These are phyloP conservation scores for Phaethornis superciliosus DNA, from an alignment of 2,113 vertebrate genomes.

Conservation along the genomic window DNA sequence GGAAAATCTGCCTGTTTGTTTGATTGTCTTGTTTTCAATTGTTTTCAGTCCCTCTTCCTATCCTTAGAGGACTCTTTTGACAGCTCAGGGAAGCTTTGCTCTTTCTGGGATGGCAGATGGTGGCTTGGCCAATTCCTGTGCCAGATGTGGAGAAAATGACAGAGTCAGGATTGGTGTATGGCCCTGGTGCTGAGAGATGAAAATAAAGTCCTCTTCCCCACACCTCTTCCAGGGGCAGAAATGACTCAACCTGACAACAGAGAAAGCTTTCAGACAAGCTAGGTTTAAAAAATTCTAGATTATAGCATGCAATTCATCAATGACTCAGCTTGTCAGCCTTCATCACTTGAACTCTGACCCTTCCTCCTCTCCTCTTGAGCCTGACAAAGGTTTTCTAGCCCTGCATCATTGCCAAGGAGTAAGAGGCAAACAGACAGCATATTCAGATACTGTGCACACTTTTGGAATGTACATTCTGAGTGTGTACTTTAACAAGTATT, in stretches of 20 bases:
- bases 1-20: conserved; percentile 12
- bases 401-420: not conserved
- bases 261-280: not conserved
- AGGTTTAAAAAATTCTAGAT: conserved; percentile 51
- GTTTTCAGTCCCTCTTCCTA: not conserved
- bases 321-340: conserved; percentile 4
- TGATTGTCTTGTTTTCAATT: not conserved
- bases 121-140: not conserved
- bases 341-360: conserved; percentile 23
- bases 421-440: not conserved
- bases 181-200: not conserved
- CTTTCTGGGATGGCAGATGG: not conserved
- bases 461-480: not conserved
- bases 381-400: not conserved
- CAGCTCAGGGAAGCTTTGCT: not conserved
- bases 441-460: not conserved
- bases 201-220: not conserved
- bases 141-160: not conserved
- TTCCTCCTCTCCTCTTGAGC: not conserved
- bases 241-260: conserved; percentile 30
- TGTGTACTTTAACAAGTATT: not conserved
- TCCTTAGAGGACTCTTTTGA: not conserved
- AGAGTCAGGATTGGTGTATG: not conserved
- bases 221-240: not conserved
- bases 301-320: not conserved